phyloP scores from a whole-genome alignment of 2,888 invertebrate genomes.

The Cybosia mesomella region DNA sequence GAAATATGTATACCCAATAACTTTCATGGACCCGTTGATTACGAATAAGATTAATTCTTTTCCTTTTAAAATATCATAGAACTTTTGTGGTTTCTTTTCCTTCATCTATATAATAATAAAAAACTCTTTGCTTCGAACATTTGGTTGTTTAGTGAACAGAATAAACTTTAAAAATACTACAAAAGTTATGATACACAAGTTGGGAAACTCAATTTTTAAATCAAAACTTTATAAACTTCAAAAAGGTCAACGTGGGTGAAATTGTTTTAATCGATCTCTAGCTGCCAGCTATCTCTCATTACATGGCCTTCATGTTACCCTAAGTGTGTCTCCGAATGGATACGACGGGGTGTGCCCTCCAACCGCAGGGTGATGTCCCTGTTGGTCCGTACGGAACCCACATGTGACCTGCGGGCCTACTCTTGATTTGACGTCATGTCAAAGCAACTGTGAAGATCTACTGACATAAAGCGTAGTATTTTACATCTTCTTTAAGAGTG shows the following conservation, averaged over 20 bases:
- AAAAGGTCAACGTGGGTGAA: not conserved
- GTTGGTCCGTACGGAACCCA: too few species aligned
- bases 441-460: too few species aligned
- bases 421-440: too few species aligned
- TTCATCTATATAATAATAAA: too few species aligned
- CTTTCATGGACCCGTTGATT: not conserved
- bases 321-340: too few species aligned
- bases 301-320: too few species aligned
- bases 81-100: not conserved
- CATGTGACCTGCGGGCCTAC: too few species aligned
- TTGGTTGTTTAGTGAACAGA: not conserved
- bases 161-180: constrained; percentile 10
- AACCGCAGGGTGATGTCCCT: too few species aligned
- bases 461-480: too few species aligned
- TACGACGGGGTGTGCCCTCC: too few species aligned
- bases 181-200: constrained; percentile 6
- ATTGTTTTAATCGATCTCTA: constrained; percentile 2
- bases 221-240: not conserved
- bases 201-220: constrained; percentile 10
- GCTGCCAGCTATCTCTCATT: not conserved
- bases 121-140: not conserved
- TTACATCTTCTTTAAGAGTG: too few species aligned
- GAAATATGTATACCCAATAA: not conserved
- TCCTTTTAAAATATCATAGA: not conserved
- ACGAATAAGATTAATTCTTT: not conserved